These are phyloP conservation scores for Epinephelus moara DNA, from an alignment of 2,113 vertebrate genomes.

Conservation along the genomic window DNA sequence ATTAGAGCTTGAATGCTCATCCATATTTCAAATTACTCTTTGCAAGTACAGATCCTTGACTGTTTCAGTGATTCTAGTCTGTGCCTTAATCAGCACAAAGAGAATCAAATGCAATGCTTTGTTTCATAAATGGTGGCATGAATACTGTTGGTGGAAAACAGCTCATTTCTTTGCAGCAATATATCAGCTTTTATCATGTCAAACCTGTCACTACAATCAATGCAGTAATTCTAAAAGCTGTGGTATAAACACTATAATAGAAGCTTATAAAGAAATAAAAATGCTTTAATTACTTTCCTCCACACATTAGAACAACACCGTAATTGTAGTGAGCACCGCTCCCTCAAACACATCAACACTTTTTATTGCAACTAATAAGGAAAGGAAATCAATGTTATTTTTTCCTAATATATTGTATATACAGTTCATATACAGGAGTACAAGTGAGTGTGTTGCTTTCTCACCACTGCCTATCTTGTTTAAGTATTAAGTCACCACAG, in stretches of 20 bases:
- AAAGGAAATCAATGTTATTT: slow-evolving; percentile 16
- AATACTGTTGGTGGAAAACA: not conserved
- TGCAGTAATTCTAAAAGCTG: not conserved
- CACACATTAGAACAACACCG: not conserved
- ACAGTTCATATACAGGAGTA: not conserved
- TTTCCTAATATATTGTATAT: not conserved
- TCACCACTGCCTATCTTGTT: slow-evolving; percentile 60
- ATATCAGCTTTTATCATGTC: not conserved
- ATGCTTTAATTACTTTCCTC: slow-evolving; percentile 18
- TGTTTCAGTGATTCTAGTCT: not conserved
- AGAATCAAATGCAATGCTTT: not conserved
- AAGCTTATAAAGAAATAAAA: slow-evolving; percentile 34
- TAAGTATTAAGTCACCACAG: slow-evolving; percentile 71
- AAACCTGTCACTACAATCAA: not conserved
- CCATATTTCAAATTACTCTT: not conserved
- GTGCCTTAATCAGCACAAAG: not conserved
- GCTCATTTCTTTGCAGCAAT: not conserved
- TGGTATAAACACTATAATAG: slow-evolving; percentile 8
- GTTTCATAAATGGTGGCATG: not conserved
- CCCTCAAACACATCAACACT: not conserved
- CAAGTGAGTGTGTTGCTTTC: slow-evolving; percentile 41
- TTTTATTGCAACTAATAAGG: slow-evolving; percentile 37
- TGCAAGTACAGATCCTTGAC: not conserved
- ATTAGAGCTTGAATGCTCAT: not conserved
- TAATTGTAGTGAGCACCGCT: not conserved